A percentile compares a stretch with the other conserved stretches of the same genome.
These are phyloP conservation scores for Patella ulyssiponensis DNA, from an alignment of 2,888 invertebrate species.

Conservation along the genomic window DNA sequence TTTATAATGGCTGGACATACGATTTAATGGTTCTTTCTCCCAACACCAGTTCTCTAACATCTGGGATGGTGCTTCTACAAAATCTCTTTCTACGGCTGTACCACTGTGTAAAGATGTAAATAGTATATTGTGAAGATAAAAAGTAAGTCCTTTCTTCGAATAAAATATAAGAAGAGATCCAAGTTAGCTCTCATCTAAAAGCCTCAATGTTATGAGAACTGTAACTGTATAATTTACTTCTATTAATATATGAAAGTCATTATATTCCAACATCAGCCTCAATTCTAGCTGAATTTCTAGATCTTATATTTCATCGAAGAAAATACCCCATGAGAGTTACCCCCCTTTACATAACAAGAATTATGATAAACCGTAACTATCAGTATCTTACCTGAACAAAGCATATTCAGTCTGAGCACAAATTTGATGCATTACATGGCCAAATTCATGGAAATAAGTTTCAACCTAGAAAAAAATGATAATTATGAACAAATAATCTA, in stretches of 20 bases:
- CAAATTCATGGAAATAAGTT: conserved; percentile 76
- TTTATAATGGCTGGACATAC: conserved; percentile 74
- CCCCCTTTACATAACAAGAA: no score
- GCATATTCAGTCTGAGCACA: conserved; percentile 73
- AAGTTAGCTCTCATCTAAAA: not conserved
- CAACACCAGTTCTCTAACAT: conserved; percentile 76
- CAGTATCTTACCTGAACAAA: conserved; percentile 68
- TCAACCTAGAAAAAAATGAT: conserved; percentile 67
- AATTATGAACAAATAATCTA: conserved; percentile 1
- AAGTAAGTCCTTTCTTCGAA: not conserved
- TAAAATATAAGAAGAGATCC: not conserved
- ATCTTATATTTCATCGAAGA: no score
- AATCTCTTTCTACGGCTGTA: conserved; percentile 74
- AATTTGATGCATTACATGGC: conserved; percentile 75
- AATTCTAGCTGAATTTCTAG: no score
- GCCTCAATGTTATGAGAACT: not conserved
- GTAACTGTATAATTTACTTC: not conserved
- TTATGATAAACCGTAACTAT: no score
- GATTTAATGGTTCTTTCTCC: conserved; percentile 72
- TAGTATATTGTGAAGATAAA: not conserved
- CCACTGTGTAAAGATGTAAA: conserved; percentile 64
- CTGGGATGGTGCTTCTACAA: conserved; percentile 75
- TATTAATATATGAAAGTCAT: no score
- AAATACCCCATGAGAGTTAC: no score
- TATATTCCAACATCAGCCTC: no score